Evolutionary conservation across 2,113 vertebrate species (phyloP), one percentile per base, ranked within the genome.

Genomic region (Atractosteus spatula): DNA sequence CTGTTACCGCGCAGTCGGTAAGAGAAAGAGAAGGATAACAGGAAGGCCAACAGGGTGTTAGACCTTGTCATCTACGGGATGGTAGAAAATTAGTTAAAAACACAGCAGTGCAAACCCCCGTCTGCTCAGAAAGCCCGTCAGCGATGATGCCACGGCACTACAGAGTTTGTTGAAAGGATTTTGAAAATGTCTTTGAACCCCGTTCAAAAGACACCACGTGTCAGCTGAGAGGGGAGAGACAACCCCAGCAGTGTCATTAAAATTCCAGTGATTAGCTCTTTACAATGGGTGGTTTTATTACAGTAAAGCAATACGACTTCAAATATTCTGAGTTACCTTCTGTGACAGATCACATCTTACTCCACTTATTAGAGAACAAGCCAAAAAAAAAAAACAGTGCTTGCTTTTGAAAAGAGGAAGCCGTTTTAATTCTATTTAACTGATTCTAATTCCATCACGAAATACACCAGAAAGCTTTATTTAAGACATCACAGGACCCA

Each of bases 401-500:
- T 17, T 62, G 57, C 57, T 59, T 62, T 44, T 47, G 69, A 71
- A 13, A 62, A 59, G 51, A 6, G 10, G 44, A n/a, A 8, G n/a
- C 29, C 8, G 61, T 42, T 45, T 12, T 3, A 4, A 2, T 41
- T 63, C 7, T 63, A 7, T 17, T 41, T 63, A 41, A 17, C n/a
- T 63, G 0, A 29, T 29, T 29, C 29, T 29, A 29, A 29, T 29
- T 29, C 29, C 29, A 2, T 29, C 29, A 29, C 29, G 29, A 12
- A 41, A 41, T 11, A 29, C 62, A 63, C n/a, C 7, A 63, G 12
- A 13, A 61, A 61, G 87, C 80, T 82, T 76, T 77, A 79, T 55
- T 83, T 79, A 88, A 83, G 84, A 89, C 82, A 88, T 86, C 82
- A 88, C 79, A 85, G 76, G 74, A 82, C 77, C 77, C 78, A 79